Evolutionary conservation across 2,888 invertebrate species (phyloP).

Genomic region (Trissolcus brochymenae): DNA sequence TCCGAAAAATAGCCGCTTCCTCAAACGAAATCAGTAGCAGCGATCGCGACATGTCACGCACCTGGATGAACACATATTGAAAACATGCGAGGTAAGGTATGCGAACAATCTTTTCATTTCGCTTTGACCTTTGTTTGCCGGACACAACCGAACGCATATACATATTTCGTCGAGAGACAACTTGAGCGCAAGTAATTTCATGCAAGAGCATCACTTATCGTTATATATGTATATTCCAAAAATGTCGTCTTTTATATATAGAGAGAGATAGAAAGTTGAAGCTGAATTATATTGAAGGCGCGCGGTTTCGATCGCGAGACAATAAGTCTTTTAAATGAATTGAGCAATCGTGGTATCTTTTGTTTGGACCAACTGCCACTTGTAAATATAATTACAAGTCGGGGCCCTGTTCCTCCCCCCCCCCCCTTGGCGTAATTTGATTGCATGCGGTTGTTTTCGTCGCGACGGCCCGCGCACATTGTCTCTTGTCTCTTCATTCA

Average conservation of each 20-base stretch:
- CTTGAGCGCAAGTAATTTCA: slow-evolving; percentile 26
- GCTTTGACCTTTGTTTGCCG: slow-evolving; percentile 68
- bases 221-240: background rate
- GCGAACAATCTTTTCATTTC: slow-evolving; percentile 74
- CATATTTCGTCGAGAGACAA: slow-evolving; percentile 1
- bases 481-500: slow-evolving; percentile 76
- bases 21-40: slow-evolving; percentile 51
- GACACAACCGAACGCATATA: slow-evolving; percentile 34
- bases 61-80: slow-evolving; percentile 61
- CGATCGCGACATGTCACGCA: slow-evolving; percentile 50
- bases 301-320: slow-evolving; percentile 31
- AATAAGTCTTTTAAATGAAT: slow-evolving; percentile 71
- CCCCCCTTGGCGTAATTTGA: slow-evolving; percentile 69
- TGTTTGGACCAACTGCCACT: slow-evolving; percentile 74
- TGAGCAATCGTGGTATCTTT: slow-evolving; percentile 74
- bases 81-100: slow-evolving; percentile 68
- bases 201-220: background rate
- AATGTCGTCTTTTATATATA: background rate
- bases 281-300: too few species aligned
- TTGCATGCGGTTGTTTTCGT: slow-evolving; percentile 74
- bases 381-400: slow-evolving; percentile 75
- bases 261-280: background rate
- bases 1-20: slow-evolving; percentile 38
- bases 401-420: slow-evolving; percentile 40
- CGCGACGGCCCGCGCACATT: slow-evolving; percentile 66